Conservation (phyloP, 2,888 invertebrate species). For the Gibbula magus region DNA sequence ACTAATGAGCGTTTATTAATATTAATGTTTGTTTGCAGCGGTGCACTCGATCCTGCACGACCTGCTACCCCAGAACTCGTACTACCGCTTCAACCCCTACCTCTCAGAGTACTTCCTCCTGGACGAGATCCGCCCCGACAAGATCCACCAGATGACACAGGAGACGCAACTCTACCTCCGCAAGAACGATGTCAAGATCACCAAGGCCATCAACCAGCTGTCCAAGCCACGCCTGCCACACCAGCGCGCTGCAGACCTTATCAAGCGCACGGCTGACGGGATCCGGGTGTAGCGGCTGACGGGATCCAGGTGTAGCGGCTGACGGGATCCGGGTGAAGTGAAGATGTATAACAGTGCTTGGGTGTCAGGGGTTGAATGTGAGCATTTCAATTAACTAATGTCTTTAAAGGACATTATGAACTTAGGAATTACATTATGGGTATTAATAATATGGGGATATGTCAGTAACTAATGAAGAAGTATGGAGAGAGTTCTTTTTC, state of each 20-base stretch:
- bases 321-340: not conserved
- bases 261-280: conserved; percentile 34
- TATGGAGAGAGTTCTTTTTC: no score
- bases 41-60: conserved; percentile 77
- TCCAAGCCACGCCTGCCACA: conserved; percentile 47
- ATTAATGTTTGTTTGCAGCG: conserved; percentile 77
- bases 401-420: no score
- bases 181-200: conserved; percentile 85
- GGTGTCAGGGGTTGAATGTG: no score
- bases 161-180: conserved; percentile 88
- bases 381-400: no score
- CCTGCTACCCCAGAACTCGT: conserved; percentile 80
- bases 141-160: conserved; percentile 82
- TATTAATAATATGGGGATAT: no score
- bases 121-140: conserved; percentile 86
- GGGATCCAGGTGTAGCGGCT: not conserved
- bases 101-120: conserved; percentile 86
- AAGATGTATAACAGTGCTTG: no score
- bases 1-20: not conserved
- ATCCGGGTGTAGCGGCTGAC: not conserved
- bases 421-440: no score
- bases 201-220: conserved; percentile 64
- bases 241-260: conserved; percentile 53
- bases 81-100: conserved; percentile 92
- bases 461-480: no score